phyloP scores from a whole-genome alignment of 2,797 vertebrate genomes.

The Myoxocephalus aenaeus region DNA sequence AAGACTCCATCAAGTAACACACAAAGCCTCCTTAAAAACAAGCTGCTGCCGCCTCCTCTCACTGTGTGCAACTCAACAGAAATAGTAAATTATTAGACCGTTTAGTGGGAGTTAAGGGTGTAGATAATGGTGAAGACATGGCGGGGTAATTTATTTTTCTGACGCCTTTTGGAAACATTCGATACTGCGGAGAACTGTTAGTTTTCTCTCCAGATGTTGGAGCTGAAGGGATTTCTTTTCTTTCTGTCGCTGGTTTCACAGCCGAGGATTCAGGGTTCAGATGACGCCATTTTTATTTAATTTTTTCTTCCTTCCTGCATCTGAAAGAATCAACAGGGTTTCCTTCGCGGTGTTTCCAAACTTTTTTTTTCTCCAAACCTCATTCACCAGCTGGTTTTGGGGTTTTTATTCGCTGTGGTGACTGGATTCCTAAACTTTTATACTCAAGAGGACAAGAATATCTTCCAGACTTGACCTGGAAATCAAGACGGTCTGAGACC shows the following conservation, averaged over 20 bases:
- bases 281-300: background rate
- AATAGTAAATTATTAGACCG: slow-evolving; percentile 85
- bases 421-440: slow-evolving; percentile 35
- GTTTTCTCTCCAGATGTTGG: background rate
- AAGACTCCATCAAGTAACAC: slow-evolving; percentile 65
- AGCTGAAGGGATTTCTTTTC: slow-evolving; percentile 30
- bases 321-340: background rate
- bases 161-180: slow-evolving; percentile 75
- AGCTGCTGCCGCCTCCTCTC: slow-evolving; percentile 78
- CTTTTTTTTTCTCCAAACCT: background rate
- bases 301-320: background rate
- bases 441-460: background rate
- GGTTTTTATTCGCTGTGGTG: background rate
- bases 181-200: background rate
- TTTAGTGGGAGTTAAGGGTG: slow-evolving; percentile 61
- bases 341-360: background rate
- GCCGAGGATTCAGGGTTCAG: slow-evolving; percentile 10
- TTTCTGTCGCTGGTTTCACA: slow-evolving; percentile 6
- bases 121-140: slow-evolving; percentile 77
- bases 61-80: slow-evolving; percentile 82
- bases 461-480: background rate
- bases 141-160: slow-evolving; percentile 87
- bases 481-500: background rate
- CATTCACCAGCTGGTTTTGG: background rate
- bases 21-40: slow-evolving; percentile 78